phyloP scores from a whole-genome alignment of 1,140 invertebrate species.

The Drosophila bocki region DNA sequence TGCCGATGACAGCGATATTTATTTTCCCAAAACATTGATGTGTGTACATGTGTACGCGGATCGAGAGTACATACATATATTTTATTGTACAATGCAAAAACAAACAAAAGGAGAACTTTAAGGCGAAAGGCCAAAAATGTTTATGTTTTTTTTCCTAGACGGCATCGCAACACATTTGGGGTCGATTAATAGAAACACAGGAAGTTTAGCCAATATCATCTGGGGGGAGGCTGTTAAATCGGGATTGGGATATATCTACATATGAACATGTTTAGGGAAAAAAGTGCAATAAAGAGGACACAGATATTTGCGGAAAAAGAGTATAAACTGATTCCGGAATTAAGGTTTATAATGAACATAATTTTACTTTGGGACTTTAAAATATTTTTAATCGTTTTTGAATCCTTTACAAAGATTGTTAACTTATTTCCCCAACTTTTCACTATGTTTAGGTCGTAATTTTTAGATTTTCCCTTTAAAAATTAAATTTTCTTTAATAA shows the following conservation, averaged over 20 bases:
- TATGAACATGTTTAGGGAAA: background rate
- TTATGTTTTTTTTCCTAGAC: constrained; percentile 52
- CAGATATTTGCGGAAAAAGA: too few species aligned
- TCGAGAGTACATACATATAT: constrained; percentile 31
- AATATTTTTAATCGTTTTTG: background rate
- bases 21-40: constrained; percentile 44
- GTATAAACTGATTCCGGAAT: background rate
- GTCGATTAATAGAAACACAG: constrained; percentile 70
- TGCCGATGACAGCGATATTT: constrained; percentile 45
- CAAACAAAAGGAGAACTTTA: constrained; percentile 58
- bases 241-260: constrained; percentile 11
- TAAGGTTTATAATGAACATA: background rate
- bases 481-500: background rate
- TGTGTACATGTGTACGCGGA: constrained; percentile 5
- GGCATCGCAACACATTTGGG: constrained; percentile 58
- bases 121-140: constrained; percentile 57
- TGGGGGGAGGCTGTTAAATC: constrained; percentile 20
- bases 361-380: too few species aligned
- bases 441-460: background rate
- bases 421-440: background rate
- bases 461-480: too few species aligned
- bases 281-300: background rate
- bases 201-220: constrained; percentile 59
- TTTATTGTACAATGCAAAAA: constrained; percentile 58
- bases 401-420: background rate